Percentiles rank a stretch among this genome's conserved stretches.
Evolutionary conservation across 2,113 vertebrate species (phyloP).

Genomic region (Myiopsitta monachus): DNA sequence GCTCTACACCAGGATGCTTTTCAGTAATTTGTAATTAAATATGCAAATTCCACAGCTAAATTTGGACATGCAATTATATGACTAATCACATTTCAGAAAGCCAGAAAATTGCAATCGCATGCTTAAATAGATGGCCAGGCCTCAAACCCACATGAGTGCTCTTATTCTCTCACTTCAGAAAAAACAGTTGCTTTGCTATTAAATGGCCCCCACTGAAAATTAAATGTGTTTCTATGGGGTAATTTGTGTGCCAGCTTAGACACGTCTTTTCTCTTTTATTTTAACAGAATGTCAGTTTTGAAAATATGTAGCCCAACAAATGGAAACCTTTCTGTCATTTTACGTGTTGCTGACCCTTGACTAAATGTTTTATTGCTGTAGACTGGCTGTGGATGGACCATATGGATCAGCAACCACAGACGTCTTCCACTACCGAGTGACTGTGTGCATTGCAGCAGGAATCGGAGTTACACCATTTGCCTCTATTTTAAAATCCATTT

Average conservation of each 20-base stretch:
- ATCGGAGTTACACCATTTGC: slow-evolving; percentile 83
- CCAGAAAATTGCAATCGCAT: slow-evolving; percentile 68
- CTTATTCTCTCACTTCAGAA: slow-evolving; percentile 11
- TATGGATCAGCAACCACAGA: slow-evolving; percentile 75
- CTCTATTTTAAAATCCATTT: slow-evolving; percentile 80
- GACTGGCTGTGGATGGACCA: slow-evolving; percentile 79
- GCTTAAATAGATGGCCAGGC: slow-evolving; percentile 61
- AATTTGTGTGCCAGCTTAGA: background rate
- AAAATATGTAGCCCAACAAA: background rate
- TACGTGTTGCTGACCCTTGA: background rate
- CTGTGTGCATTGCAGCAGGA: slow-evolving; percentile 79
- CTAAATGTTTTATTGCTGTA: slow-evolving; percentile 39
- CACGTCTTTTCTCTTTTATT: background rate
- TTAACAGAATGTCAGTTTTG: background rate
- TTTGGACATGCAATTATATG: slow-evolving; percentile 68
- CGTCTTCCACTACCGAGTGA: slow-evolving; percentile 73
- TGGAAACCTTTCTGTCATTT: background rate
- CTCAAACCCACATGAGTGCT: slow-evolving; percentile 27
- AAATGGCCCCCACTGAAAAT: slow-evolving; percentile 23
- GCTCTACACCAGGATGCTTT: slow-evolving; percentile 58
- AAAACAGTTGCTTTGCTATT: slow-evolving; percentile 14
- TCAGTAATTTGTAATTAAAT: slow-evolving; percentile 63
- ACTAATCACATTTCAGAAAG: slow-evolving; percentile 70
- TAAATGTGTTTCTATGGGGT: background rate
- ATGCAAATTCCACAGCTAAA: slow-evolving; percentile 64